Evolutionary conservation across 2,888 invertebrate species (phyloP).

Genomic region (Chymomyza caudatula): DNA sequence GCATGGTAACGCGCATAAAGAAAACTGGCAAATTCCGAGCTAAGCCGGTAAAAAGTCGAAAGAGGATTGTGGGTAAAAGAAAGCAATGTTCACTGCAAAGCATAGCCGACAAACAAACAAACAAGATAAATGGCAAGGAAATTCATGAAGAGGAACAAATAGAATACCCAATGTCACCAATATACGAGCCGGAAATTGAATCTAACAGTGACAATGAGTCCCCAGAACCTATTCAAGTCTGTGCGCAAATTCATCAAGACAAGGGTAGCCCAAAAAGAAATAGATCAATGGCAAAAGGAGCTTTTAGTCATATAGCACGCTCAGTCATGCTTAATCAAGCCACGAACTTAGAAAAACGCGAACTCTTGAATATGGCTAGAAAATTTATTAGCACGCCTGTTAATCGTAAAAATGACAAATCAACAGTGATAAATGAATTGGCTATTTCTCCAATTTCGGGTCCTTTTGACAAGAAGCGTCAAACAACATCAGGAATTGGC

Average conservation of each 20-base stretch:
- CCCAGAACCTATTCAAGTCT: neutral
- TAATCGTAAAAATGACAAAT: slow-evolving; percentile 28
- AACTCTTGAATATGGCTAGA: slow-evolving; percentile 60
- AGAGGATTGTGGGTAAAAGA: slow-evolving; percentile 45
- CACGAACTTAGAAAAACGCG: slow-evolving; percentile 25
- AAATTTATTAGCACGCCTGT: slow-evolving; percentile 72
- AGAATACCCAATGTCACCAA: slow-evolving; percentile 35
- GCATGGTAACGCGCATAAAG: slow-evolving; percentile 80
- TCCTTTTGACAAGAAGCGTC: neutral
- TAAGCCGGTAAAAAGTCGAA: slow-evolving; percentile 33
- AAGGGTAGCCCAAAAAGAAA: neutral
- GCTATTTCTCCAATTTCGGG: slow-evolving; percentile 54
- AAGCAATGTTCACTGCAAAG: slow-evolving; percentile 37
- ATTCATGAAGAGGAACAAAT: neutral
- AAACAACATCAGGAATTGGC: slow-evolving; percentile 9
- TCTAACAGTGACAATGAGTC: slow-evolving; percentile 4
- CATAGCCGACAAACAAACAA: neutral
- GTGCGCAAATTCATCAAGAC: slow-evolving; percentile 10
- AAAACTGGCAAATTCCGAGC: slow-evolving; percentile 58
- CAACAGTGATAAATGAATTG: neutral
- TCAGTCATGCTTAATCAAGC: slow-evolving; percentile 66
- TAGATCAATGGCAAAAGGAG: slow-evolving; percentile 23
- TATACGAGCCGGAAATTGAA: slow-evolving; percentile 32
- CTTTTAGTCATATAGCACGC: slow-evolving; percentile 69
- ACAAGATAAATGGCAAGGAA: neutral